Base-by-base conservation (phyloP, 1,140 invertebrate genomes). In the Apis laboriosa region DNA sequence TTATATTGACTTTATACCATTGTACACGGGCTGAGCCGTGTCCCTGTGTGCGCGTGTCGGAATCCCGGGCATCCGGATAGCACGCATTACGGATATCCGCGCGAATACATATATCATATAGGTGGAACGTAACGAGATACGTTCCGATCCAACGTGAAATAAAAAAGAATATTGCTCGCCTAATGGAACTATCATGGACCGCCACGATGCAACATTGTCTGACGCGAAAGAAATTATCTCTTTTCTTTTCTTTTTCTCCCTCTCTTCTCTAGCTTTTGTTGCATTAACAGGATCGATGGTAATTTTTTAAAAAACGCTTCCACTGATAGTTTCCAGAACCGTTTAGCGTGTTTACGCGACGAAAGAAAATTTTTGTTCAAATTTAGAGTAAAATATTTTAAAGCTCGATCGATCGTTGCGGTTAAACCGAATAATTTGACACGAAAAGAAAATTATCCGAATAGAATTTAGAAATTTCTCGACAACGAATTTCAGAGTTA, bases 1-100 rank as follows among this genome's bases (percentile, higher is more conserved):
- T 84, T 84, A 84, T 84, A 80, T 84, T 84, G 82, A 84, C 82
- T 84, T 80, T 80, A 64, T 73, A 80, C 77, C 70, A 80, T 80
- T 73, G 77, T 84, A 60, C 58, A 11, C 34, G n/a, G 12, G 17
- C n/a, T 8, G 13, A n/a, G 11, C 63, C 34, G 15, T 55, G 2
- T 17, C 15, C 15, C 60, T 71, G n/a, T 24, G 15, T 11, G n/a
- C 73, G 56, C 24, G 53, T 66, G 51, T 55, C 34, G 11, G 3
- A 19, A 64, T 53, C 15, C 66, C 81, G n/a, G 34, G 81, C 75
- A 66, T 64, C 67, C 67, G 61, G 75, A 83, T 77, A 77, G 66
- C 66, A 83, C 75, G 81, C 80, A 58, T 49, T 72, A 56, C 76
- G 76, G 60, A 79, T 64, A 51, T 72, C 77, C 67, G 76, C 58